Conservation (phyloP, 2,888 invertebrate genomes). For the Limnephilus lunatus region DNA sequence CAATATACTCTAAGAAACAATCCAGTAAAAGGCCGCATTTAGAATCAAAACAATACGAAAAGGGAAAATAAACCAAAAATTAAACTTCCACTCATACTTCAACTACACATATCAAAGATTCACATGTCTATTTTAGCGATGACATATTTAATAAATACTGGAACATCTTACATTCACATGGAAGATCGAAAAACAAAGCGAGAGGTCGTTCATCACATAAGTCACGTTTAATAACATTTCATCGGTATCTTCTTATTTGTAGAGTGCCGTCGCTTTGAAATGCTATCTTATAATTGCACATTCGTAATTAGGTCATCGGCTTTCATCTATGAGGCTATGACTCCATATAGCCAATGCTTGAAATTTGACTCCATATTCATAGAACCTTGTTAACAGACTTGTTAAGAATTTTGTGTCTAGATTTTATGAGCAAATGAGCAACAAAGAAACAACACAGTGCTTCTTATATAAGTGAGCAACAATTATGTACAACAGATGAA, state of each 20-base stretch:
- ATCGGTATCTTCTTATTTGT: neutral
- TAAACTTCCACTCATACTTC: too few relatives aligned
- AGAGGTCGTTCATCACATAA: neutral
- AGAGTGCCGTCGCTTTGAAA: neutral
- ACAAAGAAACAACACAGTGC: neutral
- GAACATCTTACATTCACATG: too few relatives aligned
- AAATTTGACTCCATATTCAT: neutral
- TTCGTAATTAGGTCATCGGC: neutral
- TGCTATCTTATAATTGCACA: neutral
- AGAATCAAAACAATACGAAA: too few relatives aligned
- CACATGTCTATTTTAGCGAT: neutral
- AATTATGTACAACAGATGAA: neutral
- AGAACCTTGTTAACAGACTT: neutral
- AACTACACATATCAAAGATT: neutral
- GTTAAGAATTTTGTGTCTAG: neutral
- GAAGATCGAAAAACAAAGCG: neutral
- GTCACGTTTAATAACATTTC: neutral
- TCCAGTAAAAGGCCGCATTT: too few relatives aligned
- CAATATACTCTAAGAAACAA: too few relatives aligned
- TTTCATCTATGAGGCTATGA: neutral
- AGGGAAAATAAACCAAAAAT: too few relatives aligned
- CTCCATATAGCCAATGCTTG: neutral
- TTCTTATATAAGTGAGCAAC: neutral
- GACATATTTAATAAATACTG: neutral
- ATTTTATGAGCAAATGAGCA: neutral